phyloP scores from a whole-genome alignment of 1,140 invertebrate species.

The Coelopa frigida region DNA sequence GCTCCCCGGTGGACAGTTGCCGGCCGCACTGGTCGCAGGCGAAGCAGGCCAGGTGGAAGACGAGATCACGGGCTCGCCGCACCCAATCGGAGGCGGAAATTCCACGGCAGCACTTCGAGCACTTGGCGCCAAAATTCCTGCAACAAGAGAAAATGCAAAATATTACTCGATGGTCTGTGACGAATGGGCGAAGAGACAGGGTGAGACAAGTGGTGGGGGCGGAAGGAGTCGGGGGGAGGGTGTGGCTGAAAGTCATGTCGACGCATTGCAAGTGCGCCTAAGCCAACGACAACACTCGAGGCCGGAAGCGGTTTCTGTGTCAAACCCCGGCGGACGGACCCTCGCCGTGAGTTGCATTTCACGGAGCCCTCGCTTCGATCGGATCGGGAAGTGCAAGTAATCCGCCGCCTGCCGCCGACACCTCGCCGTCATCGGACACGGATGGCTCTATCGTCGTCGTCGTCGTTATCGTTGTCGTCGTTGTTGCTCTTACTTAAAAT shows the following conservation, averaged over 20 bases:
- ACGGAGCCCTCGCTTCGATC: background rate
- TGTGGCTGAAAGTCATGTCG: too few relatives aligned
- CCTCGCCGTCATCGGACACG: slow-evolving; percentile 17
- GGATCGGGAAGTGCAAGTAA: background rate
- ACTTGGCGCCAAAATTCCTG: slow-evolving; percentile 94
- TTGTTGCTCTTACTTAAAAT: slow-evolving; percentile 36
- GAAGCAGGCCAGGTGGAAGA: slow-evolving; percentile 98
- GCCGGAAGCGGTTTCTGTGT: slow-evolving; percentile 6
- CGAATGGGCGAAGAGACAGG: background rate
- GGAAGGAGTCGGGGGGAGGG: too few relatives aligned
- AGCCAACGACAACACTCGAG: slow-evolving; percentile 3
- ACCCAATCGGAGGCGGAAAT: slow-evolving; percentile 97
- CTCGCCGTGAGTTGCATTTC: slow-evolving; percentile 7
- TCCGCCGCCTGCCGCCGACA: slow-evolving; percentile 13
- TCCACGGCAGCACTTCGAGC: slow-evolving; percentile 86
- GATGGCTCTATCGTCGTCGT: slow-evolving; percentile 13
- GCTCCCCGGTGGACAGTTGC: slow-evolving; percentile 94
- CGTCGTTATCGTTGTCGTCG: slow-evolving; percentile 14
- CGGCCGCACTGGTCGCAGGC: slow-evolving; percentile 95
- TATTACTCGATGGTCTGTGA: background rate
- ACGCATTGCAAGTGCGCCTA: background rate
- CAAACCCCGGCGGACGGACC: background rate
- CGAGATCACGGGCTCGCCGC: slow-evolving; percentile 81
- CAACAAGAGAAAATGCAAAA: slow-evolving; percentile 40
- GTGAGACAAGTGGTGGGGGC: too few relatives aligned